Conservation (phyloP, 2,797 vertebrate species). For the Clarias laeviceps region DNA sequence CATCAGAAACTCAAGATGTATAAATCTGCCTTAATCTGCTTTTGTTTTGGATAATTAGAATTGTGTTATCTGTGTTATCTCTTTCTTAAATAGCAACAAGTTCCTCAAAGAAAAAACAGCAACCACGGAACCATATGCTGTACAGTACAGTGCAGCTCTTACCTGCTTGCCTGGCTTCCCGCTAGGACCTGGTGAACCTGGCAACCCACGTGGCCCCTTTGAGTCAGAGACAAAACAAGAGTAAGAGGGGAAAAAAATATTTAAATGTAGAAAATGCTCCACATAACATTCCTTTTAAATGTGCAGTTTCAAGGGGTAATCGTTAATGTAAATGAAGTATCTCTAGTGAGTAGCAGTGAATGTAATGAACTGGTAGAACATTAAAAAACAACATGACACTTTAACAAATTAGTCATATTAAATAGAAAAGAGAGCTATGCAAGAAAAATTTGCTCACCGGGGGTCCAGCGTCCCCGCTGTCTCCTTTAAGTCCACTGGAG, state of each 20-base stretch:
- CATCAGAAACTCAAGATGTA: slow-evolving; percentile 25
- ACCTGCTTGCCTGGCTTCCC: slow-evolving; percentile 86
- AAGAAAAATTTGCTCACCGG: slow-evolving; percentile 63
- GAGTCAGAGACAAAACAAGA: slow-evolving; percentile 37
- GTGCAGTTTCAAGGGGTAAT: neutral
- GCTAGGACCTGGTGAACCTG: slow-evolving; percentile 74
- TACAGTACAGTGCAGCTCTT: slow-evolving; percentile 53
- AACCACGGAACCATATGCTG: neutral
- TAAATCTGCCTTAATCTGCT: neutral
- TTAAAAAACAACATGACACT: neutral
- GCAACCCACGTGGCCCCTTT: slow-evolving; percentile 83
- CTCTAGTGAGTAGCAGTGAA: neutral
- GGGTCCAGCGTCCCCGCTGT: slow-evolving; percentile 65
- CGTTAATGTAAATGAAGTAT: neutral
- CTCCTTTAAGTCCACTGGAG: slow-evolving; percentile 78
- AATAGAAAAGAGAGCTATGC: neutral
- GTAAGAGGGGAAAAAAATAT: slow-evolving; percentile 27
- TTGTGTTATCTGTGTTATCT: neutral
- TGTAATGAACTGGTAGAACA: neutral
- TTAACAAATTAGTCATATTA: neutral
- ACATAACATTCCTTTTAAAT: neutral
- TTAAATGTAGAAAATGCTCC: neutral
- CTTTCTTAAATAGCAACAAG: neutral
- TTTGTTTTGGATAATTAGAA: neutral
- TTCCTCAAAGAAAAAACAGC: neutral